Evolutionary conservation across 2,113 vertebrate species (phyloP).

Genomic region (Atherinomorus stipes): DNA sequence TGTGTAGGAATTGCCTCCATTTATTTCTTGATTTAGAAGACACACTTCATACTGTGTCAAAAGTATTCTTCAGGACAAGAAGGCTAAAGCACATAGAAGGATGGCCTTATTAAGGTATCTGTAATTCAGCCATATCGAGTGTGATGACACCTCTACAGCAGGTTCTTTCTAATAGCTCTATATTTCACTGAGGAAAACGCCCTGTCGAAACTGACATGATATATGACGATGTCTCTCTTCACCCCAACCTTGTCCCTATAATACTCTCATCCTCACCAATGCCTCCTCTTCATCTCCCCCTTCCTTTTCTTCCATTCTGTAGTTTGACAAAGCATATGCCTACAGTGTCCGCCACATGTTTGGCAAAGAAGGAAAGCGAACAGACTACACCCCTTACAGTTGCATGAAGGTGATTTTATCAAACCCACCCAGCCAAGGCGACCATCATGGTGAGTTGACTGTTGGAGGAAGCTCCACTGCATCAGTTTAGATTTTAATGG

Average conservation of each 20-base stretch:
- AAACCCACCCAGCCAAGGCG: conserved; percentile 93
- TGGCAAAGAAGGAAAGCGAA: conserved; percentile 95
- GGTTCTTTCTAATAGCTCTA: conserved; percentile 71
- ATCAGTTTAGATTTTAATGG: background rate
- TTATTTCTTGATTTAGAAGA: conserved; percentile 3
- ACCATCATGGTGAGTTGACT: conserved; percentile 93
- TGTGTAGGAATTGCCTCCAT: background rate
- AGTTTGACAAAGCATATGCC: conserved; percentile 98
- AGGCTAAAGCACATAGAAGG: conserved; percentile 43
- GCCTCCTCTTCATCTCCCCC: conserved; percentile 15
- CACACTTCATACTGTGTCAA: background rate
- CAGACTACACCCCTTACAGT: conserved; percentile 97
- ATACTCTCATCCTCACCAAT: conserved; percentile 64
- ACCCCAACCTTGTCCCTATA: conserved; percentile 72
- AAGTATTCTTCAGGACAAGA: conserved; percentile 28
- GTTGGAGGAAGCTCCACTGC: background rate
- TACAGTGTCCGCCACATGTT: conserved; percentile 96
- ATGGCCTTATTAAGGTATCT: conserved; percentile 52
- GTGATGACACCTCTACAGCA: conserved; percentile 70
- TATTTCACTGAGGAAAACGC: conserved; percentile 79
- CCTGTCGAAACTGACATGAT: conserved; percentile 68
- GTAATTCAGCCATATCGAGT: conserved; percentile 74
- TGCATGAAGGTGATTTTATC: conserved; percentile 99
- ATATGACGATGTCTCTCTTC: conserved; percentile 74
- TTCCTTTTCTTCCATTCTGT: conserved; percentile 33